Percentiles rank a stretch among this genome's conserved stretches.
phyloP scores from a whole-genome alignment of 2,888 invertebrate species.

The Microctonus brassicae region DNA sequence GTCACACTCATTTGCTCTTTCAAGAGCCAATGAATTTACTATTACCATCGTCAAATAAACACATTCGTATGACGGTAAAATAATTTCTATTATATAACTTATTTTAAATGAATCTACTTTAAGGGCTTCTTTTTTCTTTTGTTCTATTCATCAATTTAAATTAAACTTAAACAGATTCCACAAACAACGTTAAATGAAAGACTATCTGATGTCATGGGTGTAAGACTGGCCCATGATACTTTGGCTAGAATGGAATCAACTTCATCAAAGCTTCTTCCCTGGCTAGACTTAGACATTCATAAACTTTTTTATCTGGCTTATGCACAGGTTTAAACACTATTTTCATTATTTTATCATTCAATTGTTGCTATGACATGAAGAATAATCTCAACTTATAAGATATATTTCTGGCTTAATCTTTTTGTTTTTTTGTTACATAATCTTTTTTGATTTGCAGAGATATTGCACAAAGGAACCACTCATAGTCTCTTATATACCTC shows the following conservation, averaged over 20 bases:
- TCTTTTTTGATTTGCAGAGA: slow-evolving; percentile 48
- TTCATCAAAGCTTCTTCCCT: slow-evolving; percentile 48
- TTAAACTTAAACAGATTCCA: slow-evolving; percentile 47
- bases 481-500: slow-evolving; percentile 51
- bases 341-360: slow-evolving; percentile 7
- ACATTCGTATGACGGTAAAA: slow-evolving; percentile 47
- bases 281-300: slow-evolving; percentile 50
- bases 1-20: slow-evolving; percentile 45
- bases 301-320: slow-evolving; percentile 57
- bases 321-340: slow-evolving; percentile 52
- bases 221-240: slow-evolving; percentile 59
- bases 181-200: slow-evolving; percentile 54
- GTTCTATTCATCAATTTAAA: background rate
- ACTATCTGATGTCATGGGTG: slow-evolving; percentile 55
- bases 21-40: slow-evolving; percentile 40
- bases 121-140: background rate
- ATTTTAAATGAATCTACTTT: background rate
- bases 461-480: slow-evolving; percentile 57
- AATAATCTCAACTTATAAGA: background rate
- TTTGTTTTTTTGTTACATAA: background rate
- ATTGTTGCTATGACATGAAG: background rate
- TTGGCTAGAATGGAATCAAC: slow-evolving; percentile 48
- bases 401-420: slow-evolving; percentile 1
- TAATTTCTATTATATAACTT: background rate
- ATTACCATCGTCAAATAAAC: slow-evolving; percentile 47